Conservation (phyloP, 2,888 invertebrate genomes). For the Saturnia pavonia region DNA sequence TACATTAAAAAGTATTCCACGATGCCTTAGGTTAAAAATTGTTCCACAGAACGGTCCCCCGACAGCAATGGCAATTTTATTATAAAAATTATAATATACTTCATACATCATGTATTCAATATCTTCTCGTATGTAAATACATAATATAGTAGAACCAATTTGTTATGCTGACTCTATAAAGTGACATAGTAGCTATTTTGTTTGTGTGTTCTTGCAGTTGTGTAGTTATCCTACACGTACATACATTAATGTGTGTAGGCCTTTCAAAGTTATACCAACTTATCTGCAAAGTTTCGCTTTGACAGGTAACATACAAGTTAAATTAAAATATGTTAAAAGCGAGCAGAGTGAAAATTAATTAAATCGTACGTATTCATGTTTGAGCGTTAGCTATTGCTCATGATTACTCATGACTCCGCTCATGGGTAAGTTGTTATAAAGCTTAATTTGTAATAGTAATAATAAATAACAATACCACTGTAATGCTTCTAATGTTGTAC, state of each 20-base stretch:
- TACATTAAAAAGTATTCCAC: no score
- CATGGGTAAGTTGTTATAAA: conserved; percentile 9
- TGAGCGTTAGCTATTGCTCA: conserved; percentile 1
- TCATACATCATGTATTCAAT: neutral
- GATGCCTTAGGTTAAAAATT: no score
- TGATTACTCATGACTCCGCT: neutral
- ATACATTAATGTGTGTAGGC: neutral
- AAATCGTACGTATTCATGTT: conserved; percentile 13
- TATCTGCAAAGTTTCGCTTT: conserved; percentile 24
- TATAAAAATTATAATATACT: neutral
- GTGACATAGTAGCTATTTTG: neutral
- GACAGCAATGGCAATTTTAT: no score
- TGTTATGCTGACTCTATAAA: neutral
- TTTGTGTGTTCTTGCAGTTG: conserved; percentile 7
- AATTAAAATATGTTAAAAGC: conserved; percentile 19
- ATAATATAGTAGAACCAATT: neutral
- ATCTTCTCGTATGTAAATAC: neutral
- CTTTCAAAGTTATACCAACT: conserved; percentile 4
- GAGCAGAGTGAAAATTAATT: conserved; percentile 22
- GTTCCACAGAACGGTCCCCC: no score
- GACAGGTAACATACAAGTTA: conserved; percentile 24
- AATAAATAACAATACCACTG: no score
- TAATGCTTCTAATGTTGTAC: no score
- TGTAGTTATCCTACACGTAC: neutral
- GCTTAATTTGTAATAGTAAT: neutral